Conservation (phyloP, 1,140 invertebrate genomes). For the Pogonognathellus flavescens region DNA sequence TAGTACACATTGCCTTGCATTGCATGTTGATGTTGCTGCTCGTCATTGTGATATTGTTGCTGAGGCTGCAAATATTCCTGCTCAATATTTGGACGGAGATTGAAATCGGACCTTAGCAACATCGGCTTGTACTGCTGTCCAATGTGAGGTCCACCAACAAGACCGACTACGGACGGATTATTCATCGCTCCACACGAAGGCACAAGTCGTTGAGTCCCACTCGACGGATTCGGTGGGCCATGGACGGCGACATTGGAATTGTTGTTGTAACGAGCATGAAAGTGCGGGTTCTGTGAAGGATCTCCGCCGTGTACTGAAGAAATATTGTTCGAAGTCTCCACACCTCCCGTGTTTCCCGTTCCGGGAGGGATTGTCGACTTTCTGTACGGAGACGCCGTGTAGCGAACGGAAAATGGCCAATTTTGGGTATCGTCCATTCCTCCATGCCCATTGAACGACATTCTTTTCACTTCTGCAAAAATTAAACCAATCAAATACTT, state of each 20-base stretch:
- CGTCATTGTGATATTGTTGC: conserved; percentile 26
- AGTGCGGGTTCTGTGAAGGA: background rate
- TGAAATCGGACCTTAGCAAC: background rate
- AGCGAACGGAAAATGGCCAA: conserved; percentile 67
- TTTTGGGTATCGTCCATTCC: conserved; percentile 62
- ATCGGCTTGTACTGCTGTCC: conserved; percentile 10
- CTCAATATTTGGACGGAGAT: conserved; percentile 5
- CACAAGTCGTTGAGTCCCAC: background rate
- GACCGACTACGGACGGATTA: background rate
- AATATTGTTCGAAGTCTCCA: conserved; percentile 1
- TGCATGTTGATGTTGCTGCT: conserved; percentile 35
- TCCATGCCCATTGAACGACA: conserved; percentile 64
- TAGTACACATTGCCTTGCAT: conserved; percentile 30
- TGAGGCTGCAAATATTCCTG: background rate
- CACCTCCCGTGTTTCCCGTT: background rate
- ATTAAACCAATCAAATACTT: too few species aligned
- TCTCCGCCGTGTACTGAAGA: background rate
- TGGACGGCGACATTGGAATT: background rate
- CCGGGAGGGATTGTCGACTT: conserved; percentile 50
- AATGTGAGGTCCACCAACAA: background rate
- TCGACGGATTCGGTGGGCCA: background rate
- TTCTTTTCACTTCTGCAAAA: conserved; percentile 6
- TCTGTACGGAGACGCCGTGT: conserved; percentile 66
- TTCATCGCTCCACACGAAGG: background rate
- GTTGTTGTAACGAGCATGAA: background rate